phyloP scores from a whole-genome alignment of 2,888 invertebrate species.

The Anticlea derivata region DNA sequence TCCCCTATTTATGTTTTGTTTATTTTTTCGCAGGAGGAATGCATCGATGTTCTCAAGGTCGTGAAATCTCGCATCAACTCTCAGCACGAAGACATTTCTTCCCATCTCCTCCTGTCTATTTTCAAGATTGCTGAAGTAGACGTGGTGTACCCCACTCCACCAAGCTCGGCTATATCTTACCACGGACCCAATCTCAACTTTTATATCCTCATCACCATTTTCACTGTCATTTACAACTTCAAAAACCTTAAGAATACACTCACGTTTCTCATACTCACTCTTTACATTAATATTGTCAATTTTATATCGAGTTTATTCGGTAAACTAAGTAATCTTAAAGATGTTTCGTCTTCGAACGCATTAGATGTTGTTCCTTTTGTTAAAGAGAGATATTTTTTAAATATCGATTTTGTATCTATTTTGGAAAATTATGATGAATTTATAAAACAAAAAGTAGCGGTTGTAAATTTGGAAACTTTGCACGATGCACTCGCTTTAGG shows the following conservation, averaged over 20 bases:
- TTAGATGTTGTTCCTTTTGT: slow-evolving; percentile 60
- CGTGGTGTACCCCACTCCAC: slow-evolving; percentile 89
- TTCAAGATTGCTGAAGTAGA: slow-evolving; percentile 97
- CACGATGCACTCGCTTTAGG: slow-evolving; percentile 78
- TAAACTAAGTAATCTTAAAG: slow-evolving; percentile 42
- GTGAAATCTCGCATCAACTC: slow-evolving; percentile 93
- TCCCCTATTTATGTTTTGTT: too few species aligned
- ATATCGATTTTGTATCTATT: slow-evolving; percentile 69
- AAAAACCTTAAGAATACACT: slow-evolving; percentile 52
- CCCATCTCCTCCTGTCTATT: slow-evolving; percentile 93
- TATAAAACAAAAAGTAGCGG: slow-evolving; percentile 61
- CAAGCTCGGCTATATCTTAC: slow-evolving; percentile 75
- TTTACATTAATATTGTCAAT: slow-evolving; percentile 62
- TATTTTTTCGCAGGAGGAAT: slow-evolving; percentile 88
- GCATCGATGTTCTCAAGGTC: slow-evolving; percentile 91
- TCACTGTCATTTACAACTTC: slow-evolving; percentile 60
- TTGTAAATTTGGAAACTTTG: slow-evolving; percentile 59
- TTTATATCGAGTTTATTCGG: slow-evolving; percentile 69
- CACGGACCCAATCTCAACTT: slow-evolving; percentile 56
- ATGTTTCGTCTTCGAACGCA: slow-evolving; percentile 37
- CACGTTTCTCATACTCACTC: slow-evolving; percentile 40
- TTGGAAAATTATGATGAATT: slow-evolving; percentile 73
- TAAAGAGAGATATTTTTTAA: slow-evolving; percentile 67
- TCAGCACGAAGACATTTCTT: slow-evolving; percentile 92
- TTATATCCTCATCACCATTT: slow-evolving; percentile 58